Evolutionary conservation across 2,888 invertebrate species (phyloP), one percentile per base, ranked within the genome.

Genomic region (Onthophagus sagittarius): DNA sequence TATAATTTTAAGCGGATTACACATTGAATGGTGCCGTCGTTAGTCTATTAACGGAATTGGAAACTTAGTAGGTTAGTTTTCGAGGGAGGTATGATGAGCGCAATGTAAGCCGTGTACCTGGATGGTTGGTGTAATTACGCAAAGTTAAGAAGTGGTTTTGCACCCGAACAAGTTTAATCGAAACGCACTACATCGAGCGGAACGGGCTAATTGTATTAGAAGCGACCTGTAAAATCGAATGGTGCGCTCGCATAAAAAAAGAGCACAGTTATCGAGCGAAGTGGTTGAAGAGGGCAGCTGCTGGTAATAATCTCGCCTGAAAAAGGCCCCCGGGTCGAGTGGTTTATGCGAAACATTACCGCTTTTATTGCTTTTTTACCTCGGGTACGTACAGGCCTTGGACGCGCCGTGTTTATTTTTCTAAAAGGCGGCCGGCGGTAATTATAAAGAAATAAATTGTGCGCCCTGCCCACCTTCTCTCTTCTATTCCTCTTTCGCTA

Each of bases 231-330:
- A 73, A 72, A 23, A 69, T 64, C 71, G 33, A 71, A 71, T 7
- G 39, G 11, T 53, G 11, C 39, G 39, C 39, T 39, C 70, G 70
- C 39, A 69, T 70, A 53, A 15, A 53, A 53, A 53, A 53, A 53
- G 39, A 53, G 9, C 39, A 23, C 67, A 62, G 31, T 13, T 63
- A 72, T 69, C 32, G 73, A 73, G 65, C 73, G 73, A 74, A 7
- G 7, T 53, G 39, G 9, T 53, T 53, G 39, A 53, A 53, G 39
- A 53, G 39, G 39, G 39, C 39, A 53, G 39, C 39, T 53, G 39
- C 39, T 53, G 39, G 39, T 53, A 53, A 53, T 53, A 53, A 53
- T 53, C 39, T 53, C 39, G 39, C 39, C 39, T 53, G 39, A 67
- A 67, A 67, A 67, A 67, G 23, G 23, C 23, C 67, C 64, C 32